phyloP scores from a whole-genome alignment of 1,140 invertebrate genomes.

The Drosophila repleta region DNA sequence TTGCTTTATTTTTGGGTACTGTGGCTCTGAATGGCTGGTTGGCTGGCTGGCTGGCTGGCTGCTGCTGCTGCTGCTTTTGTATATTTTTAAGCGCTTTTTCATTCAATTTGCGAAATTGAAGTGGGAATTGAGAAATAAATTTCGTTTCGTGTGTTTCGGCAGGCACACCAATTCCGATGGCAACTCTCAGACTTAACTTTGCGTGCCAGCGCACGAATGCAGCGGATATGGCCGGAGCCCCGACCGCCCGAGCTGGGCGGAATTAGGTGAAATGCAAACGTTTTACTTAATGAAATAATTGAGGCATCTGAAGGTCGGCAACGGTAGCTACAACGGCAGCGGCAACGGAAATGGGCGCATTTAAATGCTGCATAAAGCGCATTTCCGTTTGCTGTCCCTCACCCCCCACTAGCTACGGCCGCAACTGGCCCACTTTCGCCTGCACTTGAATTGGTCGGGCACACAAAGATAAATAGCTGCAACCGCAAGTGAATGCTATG shows the following conservation, averaged over 20 bases:
- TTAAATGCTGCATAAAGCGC: conserved; percentile 75
- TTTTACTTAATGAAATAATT: conserved; percentile 82
- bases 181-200: conserved; percentile 46
- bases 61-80: conserved; percentile 69
- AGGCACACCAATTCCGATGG: conserved; percentile 33
- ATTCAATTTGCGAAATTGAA: conserved; percentile 84
- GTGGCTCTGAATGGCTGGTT: conserved; percentile 19
- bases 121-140: conserved; percentile 84
- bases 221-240: conserved; percentile 61
- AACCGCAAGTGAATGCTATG: conserved; percentile 56
- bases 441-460: conserved; percentile 45
- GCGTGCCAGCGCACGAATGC: conserved; percentile 59
- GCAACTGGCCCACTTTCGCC: conserved; percentile 28
- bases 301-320: conserved; percentile 75
- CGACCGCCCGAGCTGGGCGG: conserved; percentile 36
- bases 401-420: background rate
- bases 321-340: conserved; percentile 1
- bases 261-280: conserved; percentile 83
- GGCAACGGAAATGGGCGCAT: conserved; percentile 63
- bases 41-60: conserved; percentile 3
- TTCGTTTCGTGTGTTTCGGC: conserved; percentile 69
- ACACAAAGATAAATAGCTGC: conserved; percentile 65
- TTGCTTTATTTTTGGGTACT: conserved; percentile 67
- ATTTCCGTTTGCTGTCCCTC: conserved; percentile 56
- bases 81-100: conserved; percentile 83